Evolutionary conservation across 30 jellyfish, hydroid and myxozoan species (phyloP), one percentile per base, ranked within the genome.

Genomic region (Aurelia sp.): DNA sequence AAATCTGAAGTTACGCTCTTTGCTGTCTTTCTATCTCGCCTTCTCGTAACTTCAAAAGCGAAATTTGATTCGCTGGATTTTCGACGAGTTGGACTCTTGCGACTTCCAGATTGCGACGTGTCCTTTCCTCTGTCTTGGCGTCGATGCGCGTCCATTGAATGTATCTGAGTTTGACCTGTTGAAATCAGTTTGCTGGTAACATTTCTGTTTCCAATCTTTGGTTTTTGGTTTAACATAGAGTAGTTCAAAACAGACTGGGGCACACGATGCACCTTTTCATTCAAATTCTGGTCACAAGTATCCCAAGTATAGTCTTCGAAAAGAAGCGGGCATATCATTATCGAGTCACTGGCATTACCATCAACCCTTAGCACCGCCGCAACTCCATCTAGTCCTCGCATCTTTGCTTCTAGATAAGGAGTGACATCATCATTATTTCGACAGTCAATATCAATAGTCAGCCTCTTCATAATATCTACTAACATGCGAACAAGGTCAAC

Each of bases 401-500:
- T 64, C 27, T 60, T 77, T 15, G 97, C 94, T 70, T 90, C 97
- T 27, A 87, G 78, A 72, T 74, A 90, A 35, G 97, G 97, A 11
- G 95, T 90, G 67, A 90, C 75, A 59, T 87, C 97, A 38, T 24
- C 41, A 33, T 83, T 72, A 60, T 90, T 90, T 22, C 86, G 81
- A 5, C 47, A 61, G 58, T 90, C 97, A n/a, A 90, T 80, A n/a
- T 76, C 80, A 17, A 90, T 62, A 5, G 74, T 77, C 38, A 90
- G 79, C 65, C 77, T 77, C 61, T 27, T 55, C 86, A 90, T 72
- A 0, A 81, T 60, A 5, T 48, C 61, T 24, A 90, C 91, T 55
- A 90, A 40, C 48, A 68, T 13, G 17, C 82, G 85, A 52, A 82
- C 95, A 24, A 90, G 77, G 19, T 30, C 72, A 21, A 78, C 51